phyloP scores from a whole-genome alignment of 2,797 vertebrate genomes.

The Hemitrygon akajei region DNA sequence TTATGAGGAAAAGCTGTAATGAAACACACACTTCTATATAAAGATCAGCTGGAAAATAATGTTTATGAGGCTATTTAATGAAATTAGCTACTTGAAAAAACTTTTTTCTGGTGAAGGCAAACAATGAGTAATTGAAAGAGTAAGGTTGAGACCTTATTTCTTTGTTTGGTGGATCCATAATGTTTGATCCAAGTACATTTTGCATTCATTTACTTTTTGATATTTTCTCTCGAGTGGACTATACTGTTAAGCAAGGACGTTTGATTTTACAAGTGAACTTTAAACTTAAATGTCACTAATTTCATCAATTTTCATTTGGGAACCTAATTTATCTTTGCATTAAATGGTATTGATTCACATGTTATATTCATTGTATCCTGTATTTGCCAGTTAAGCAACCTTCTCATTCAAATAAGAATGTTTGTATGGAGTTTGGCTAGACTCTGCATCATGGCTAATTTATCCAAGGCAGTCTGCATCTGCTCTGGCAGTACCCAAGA shows the following conservation, averaged over 20 bases:
- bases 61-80: neutral
- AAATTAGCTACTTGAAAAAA: neutral
- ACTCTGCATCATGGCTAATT: neutral
- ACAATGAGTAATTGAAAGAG: neutral
- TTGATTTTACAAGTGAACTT: neutral
- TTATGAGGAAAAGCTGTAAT: neutral
- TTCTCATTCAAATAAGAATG: no score
- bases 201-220: neutral
- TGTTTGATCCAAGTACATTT: neutral
- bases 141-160: neutral
- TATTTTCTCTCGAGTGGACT: neutral
- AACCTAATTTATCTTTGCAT: neutral
- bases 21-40: neutral
- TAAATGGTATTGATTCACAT: neutral
- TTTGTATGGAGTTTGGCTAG: no score
- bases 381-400: neutral
- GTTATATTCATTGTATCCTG: neutral
- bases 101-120: slow-evolving; percentile 3
- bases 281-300: neutral
- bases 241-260: no score
- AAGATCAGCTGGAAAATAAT: neutral
- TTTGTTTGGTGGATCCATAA: no score
- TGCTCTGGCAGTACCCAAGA: neutral
- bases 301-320: neutral
- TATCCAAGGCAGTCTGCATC: neutral